phyloP scores from a whole-genome alignment of 2,888 invertebrate genomes.

The Campoletis raptor region DNA sequence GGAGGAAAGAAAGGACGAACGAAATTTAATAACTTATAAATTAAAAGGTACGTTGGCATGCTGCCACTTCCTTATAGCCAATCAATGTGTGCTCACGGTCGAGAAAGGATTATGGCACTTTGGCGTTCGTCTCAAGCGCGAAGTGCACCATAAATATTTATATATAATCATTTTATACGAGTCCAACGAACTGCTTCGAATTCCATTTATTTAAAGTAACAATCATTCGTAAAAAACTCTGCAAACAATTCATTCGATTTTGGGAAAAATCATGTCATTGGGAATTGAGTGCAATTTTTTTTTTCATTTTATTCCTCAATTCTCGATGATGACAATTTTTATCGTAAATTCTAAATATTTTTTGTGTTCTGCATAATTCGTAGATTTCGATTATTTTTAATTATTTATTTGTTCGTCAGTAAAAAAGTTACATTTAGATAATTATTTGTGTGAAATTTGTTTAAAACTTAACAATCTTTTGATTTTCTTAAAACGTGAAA shows the following conservation, averaged over 20 bases:
- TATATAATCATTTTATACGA: conserved; percentile 4
- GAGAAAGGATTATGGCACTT: conserved; percentile 52
- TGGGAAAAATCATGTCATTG: neutral
- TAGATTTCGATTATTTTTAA: neutral
- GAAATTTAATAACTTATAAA: conserved; percentile 80
- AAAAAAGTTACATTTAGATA: no score
- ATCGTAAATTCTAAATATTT: neutral
- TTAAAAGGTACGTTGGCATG: conserved; percentile 71
- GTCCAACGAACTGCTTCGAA: neutral
- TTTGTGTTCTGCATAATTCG: neutral
- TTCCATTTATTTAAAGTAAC: neutral
- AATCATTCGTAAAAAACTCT: neutral
- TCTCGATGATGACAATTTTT: no score
- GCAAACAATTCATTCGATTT: neutral
- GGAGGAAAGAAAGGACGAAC: conserved; percentile 56
- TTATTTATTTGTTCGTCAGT: neutral
- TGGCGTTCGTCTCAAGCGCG: conserved; percentile 26
- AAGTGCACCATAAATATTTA: conserved; percentile 45
- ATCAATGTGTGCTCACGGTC: conserved; percentile 75
- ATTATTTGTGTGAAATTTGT: no score
- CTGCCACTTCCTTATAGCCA: conserved; percentile 78
- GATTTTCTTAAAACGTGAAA: neutral
- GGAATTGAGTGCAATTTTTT: neutral
- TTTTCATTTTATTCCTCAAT: no score
- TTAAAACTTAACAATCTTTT: no score